phyloP scores from a whole-genome alignment of 2,797 vertebrate genomes.

The Echiichthys vipera region DNA sequence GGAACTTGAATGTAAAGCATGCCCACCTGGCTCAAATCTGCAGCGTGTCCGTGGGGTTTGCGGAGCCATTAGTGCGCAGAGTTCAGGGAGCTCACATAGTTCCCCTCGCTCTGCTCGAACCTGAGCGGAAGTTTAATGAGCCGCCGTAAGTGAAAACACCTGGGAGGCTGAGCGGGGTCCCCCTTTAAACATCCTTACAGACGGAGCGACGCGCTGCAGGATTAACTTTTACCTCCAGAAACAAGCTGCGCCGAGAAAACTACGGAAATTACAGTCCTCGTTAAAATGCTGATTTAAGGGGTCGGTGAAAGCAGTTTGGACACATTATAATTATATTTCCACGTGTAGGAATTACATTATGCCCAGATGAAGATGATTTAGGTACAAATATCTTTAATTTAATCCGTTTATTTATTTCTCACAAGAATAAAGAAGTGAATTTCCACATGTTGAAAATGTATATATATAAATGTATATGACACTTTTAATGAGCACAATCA shows the following conservation, averaged over 20 bases:
- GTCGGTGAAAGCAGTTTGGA: too few relatives aligned
- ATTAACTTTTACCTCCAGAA: not conserved
- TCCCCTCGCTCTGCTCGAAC: not conserved
- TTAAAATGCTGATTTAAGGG: too few relatives aligned
- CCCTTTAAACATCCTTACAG: not conserved
- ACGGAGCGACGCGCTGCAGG: not conserved
- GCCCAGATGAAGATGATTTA: too few relatives aligned
- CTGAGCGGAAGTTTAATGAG: slow-evolving; percentile 48
- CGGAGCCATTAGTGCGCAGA: not conserved
- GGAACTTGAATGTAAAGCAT: not conserved
- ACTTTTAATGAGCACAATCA: too few relatives aligned
- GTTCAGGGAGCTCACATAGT: slow-evolving; percentile 30
- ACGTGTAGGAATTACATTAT: too few relatives aligned
- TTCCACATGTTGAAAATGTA: too few relatives aligned
- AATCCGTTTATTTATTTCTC: too few relatives aligned
- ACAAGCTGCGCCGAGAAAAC: not conserved
- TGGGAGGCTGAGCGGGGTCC: slow-evolving; percentile 18
- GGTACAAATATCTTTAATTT: too few relatives aligned
- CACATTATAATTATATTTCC: too few relatives aligned
- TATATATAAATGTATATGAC: too few relatives aligned
- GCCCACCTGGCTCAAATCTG: slow-evolving; percentile 25
- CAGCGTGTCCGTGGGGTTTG: not conserved
- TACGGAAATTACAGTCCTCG: too few relatives aligned
- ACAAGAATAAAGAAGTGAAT: too few relatives aligned
- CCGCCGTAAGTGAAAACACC: slow-evolving; percentile 53